A percentile compares a stretch with the other conserved stretches of the same genome.
Conservation (phyloP, 37 sponge, comb jelly and placozoan species). For the Spongia lamella region DNA sequence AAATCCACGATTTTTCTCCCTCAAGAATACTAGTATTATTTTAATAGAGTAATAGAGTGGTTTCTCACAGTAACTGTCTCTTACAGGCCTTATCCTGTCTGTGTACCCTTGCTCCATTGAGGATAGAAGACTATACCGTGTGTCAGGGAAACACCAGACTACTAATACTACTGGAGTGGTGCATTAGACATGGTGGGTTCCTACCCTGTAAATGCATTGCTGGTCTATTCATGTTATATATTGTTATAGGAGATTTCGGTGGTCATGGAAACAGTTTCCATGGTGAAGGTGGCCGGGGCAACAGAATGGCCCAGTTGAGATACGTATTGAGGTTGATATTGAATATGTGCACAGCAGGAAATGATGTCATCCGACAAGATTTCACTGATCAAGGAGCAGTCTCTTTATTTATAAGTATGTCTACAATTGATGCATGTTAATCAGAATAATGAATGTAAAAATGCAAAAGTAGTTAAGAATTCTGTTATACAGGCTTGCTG, state of each 20-base stretch:
- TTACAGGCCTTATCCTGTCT: conserved; percentile 90
- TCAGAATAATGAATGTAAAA: not conserved
- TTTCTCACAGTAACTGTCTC: no score
- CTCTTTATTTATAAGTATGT: conserved; percentile 56
- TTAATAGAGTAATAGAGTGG: no score
- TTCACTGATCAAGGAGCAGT: conserved; percentile 94
- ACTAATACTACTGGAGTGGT: conserved; percentile 94
- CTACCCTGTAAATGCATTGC: not conserved
- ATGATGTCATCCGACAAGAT: conserved; percentile 74
- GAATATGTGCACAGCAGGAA: conserved; percentile 69
- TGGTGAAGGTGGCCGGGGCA: conserved; percentile 84
- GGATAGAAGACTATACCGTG: conserved; percentile 81
- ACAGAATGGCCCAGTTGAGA: conserved; percentile 77
- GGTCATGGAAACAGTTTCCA: conserved; percentile 93
- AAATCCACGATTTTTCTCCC: no score
- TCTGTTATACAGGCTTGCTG: not conserved
- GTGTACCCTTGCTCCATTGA: conserved; percentile 69
- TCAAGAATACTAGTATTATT: no score
- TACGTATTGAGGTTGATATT: conserved; percentile 78
- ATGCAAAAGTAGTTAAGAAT: not conserved
- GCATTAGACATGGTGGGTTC: conserved; percentile 47
- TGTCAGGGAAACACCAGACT: conserved; percentile 95
- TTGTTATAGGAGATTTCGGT: conserved; percentile 53
- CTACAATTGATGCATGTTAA: not conserved
- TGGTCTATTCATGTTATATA: not conserved